phyloP scores from a whole-genome alignment of 2,113 vertebrate genomes.

The Colistium nudipinnis region DNA sequence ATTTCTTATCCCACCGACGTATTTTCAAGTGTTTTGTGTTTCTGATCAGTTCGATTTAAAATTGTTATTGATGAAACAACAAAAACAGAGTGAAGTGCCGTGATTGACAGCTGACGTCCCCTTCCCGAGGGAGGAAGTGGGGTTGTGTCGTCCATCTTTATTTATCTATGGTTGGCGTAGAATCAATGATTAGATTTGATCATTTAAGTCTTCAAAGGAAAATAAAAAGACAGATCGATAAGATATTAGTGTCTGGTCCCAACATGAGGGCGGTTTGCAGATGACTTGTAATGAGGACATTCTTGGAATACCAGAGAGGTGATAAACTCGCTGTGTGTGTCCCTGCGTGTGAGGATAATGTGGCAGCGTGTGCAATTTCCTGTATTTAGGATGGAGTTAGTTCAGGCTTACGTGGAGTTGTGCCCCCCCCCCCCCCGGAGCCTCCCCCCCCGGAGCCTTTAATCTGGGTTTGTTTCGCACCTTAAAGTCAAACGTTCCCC shows the following conservation, averaged over 20 bases:
- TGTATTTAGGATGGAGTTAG: slow-evolving; percentile 56
- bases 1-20: too few species aligned
- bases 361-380: slow-evolving; percentile 63
- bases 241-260: not conserved
- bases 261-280: not conserved
- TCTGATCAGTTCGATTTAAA: too few species aligned
- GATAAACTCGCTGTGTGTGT: slow-evolving; percentile 27
- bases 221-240: not conserved
- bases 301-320: slow-evolving; percentile 36
- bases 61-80: too few species aligned
- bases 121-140: too few species aligned
- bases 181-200: too few species aligned
- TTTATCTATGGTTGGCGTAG: not conserved
- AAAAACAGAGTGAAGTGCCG: too few species aligned
- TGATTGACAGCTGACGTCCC: too few species aligned
- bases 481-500: slow-evolving; percentile 58
- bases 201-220: too few species aligned
- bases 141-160: too few species aligned
- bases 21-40: too few species aligned
- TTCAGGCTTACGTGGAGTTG: slow-evolving; percentile 49
- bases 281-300: slow-evolving; percentile 32
- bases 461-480: slow-evolving; percentile 61
- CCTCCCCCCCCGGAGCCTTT: slow-evolving; percentile 55
- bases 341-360: slow-evolving; percentile 37
- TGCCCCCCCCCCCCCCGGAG: too few species aligned